A percentile compares a stretch with the other conserved stretches of the same genome.
Evolutionary conservation across 2,888 invertebrate genomes (phyloP).

Genomic region (Pyrgus malvae): DNA sequence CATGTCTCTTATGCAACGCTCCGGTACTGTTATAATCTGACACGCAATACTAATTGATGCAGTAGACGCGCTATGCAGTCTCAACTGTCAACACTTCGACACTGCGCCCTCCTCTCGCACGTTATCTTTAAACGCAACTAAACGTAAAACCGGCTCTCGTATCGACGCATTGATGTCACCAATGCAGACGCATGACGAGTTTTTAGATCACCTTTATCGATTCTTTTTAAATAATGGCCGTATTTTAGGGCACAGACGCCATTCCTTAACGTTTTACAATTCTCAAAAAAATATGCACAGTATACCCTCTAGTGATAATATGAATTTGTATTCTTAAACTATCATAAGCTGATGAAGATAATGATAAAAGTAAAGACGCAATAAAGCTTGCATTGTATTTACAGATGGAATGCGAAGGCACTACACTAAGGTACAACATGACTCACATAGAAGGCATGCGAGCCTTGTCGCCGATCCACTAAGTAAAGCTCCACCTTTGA

Average conservation of each 20-base stretch:
- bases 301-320: too few relatives aligned
- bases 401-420: slow-evolving; percentile 63
- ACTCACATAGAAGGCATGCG: slow-evolving; percentile 70
- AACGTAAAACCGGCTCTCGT: slow-evolving; percentile 60
- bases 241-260: not conserved
- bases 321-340: too few relatives aligned
- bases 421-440: slow-evolving; percentile 59
- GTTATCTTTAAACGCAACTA: slow-evolving; percentile 43
- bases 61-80: slow-evolving; percentile 22
- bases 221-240: not conserved
- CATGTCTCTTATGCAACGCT: slow-evolving; percentile 68
- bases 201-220: slow-evolving; percentile 39
- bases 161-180: slow-evolving; percentile 46
- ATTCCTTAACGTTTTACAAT: not conserved
- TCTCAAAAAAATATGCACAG: too few relatives aligned
- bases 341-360: not conserved
- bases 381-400: slow-evolving; percentile 29
- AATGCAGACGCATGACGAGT: slow-evolving; percentile 46
- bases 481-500: slow-evolving; percentile 45
- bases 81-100: slow-evolving; percentile 39
- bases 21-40: slow-evolving; percentile 66
- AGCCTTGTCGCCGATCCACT: slow-evolving; percentile 48
- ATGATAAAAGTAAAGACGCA: slow-evolving; percentile 10
- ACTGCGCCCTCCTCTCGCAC: slow-evolving; percentile 32
- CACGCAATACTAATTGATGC: slow-evolving; percentile 66